A percentile compares a stretch with the other conserved stretches of the same genome.
These are phyloP conservation scores for Bubo bubo DNA, from an alignment of 2,113 vertebrate genomes.

Conservation along the genomic window DNA sequence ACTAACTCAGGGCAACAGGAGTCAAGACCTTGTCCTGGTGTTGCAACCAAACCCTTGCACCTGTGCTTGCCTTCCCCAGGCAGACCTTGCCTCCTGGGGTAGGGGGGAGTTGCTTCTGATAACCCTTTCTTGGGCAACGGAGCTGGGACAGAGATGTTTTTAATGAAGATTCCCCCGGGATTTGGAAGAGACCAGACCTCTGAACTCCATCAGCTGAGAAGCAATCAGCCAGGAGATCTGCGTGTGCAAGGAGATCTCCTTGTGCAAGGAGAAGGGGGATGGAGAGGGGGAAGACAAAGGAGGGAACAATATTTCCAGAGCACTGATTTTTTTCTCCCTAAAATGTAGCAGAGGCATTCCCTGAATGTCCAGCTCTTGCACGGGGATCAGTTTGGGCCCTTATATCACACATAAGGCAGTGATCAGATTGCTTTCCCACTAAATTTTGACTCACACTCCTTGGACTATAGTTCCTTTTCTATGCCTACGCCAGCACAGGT, in stretches of 20 bases:
- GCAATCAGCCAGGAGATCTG: not conserved
- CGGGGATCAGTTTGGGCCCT: not conserved
- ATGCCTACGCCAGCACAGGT: not conserved
- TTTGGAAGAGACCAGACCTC: not conserved
- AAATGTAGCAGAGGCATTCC: not conserved
- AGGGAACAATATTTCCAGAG: not conserved
- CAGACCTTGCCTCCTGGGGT: not conserved
- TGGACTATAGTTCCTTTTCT: not conserved
- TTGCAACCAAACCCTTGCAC: constrained; percentile 49
- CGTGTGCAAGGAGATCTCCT: not conserved
- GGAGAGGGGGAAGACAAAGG: not conserved
- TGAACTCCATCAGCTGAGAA: not conserved
- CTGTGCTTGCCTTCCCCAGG: not conserved
- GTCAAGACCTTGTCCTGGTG: constrained; percentile 18
- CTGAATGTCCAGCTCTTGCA: not conserved
- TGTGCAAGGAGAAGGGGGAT: not conserved
- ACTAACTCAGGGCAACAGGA: not conserved
- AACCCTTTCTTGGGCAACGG: constrained; percentile 27
- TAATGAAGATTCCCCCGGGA: not conserved
- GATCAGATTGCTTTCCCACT: not conserved
- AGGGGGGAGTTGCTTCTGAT: not conserved
- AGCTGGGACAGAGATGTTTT: not conserved
- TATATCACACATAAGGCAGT: fast-evolving
- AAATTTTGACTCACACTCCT: not conserved
- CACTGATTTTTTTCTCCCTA: not conserved